Evolutionary conservation across 2,113 vertebrate genomes (phyloP), one percentile per base, ranked within the genome.

Genomic region (Daboia siamensis): DNA sequence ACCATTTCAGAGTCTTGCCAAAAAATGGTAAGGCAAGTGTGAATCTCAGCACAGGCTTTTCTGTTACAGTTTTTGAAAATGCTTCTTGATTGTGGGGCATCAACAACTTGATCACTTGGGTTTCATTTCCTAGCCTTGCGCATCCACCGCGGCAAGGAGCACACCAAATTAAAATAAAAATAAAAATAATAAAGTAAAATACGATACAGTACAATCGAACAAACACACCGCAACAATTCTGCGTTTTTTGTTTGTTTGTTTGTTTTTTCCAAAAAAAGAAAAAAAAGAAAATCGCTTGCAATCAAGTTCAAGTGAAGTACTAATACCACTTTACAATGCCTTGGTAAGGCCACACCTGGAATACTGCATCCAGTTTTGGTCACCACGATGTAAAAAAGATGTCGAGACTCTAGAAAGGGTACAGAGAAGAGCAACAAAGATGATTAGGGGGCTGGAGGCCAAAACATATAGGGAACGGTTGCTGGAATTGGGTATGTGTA

Each of bases 71-170:
- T 90, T 90, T 91, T 93, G 52, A 95, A 94, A 95, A 91, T 95
- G 54, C 88, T 89, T 96, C 96, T 48, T 44, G 64, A 90, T 93
- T 95, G 90, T 97, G 94, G 55, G 55, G 91, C 94, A 96, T 56
- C 56, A 90, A 4, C 86, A 61, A 9, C 86, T 69, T 90, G 39
- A 69, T 86, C 93, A 4, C 94, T 51, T 10, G 44, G 2, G 4
- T 51, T 93, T 94, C 0, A 0, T 1, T 26, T 3, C 93, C 80
- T 92, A 92, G 85, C 93, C 86, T 92, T 90, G 0, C 0, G 7
- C 92, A 91, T 92, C 91, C 87, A 87, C 46, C 95, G 44, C 85
- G 93, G 92, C 74, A 94, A 69, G 89, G 96, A 88, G 94, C 87
- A 94, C 90, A 24, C 90, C 89, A n/a, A 56, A 21, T n/a, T 20